A percentile compares a stretch with the other conserved stretches of the same genome.
phyloP scores from a whole-genome alignment of 2,797 vertebrate species.

The Xerus rutilus region DNA sequence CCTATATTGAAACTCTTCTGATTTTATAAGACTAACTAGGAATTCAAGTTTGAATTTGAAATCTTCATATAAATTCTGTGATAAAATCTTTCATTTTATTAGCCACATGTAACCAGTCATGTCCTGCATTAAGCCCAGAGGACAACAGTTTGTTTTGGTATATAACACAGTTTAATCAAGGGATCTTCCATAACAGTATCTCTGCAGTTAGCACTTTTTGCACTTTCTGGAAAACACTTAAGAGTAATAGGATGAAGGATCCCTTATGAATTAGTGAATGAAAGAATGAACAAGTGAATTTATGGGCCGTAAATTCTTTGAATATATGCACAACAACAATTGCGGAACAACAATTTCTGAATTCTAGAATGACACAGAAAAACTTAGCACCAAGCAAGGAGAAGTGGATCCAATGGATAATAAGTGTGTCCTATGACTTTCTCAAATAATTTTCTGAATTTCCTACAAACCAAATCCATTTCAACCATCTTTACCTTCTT shows the following conservation, averaged over 20 bases:
- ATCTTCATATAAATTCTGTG: conserved; percentile 8
- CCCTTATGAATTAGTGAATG: not conserved
- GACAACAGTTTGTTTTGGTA: not conserved
- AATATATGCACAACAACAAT: not conserved
- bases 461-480: not conserved
- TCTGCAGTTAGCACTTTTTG: not conserved
- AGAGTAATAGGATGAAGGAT: not conserved
- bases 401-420: not conserved
- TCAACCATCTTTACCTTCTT: not conserved
- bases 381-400: not conserved
- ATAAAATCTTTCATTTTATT: not conserved
- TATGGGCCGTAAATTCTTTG: not conserved
- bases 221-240: conserved; percentile 18
- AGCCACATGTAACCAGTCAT: not conserved
- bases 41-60: conserved; percentile 16
- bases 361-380: not conserved
- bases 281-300: not conserved
- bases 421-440: not conserved
- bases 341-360: not conserved
- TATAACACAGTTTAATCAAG: not conserved
- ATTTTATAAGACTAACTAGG: not conserved
- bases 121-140: not conserved
- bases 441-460: conserved; percentile 16
- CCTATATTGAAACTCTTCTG: not conserved
- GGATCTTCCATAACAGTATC: not conserved